phyloP scores from a whole-genome alignment of 2,888 invertebrate species.

The Tipula helvola region DNA sequence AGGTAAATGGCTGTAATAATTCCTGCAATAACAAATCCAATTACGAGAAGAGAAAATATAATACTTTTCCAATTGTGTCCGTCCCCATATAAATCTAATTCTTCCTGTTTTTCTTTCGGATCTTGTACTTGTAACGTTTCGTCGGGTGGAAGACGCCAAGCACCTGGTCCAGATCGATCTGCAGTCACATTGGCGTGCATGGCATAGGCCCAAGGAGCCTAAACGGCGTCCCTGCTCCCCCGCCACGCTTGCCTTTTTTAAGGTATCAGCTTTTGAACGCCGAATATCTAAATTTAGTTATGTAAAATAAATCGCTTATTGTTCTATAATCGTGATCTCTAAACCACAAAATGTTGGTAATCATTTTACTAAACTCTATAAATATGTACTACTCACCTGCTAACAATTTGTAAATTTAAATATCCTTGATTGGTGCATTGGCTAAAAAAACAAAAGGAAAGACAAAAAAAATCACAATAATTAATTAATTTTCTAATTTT shows the following conservation, averaged over 20 bases:
- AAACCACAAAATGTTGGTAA: neutral
- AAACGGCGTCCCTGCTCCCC: slow-evolving; percentile 38
- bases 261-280: slow-evolving; percentile 36
- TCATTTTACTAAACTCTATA: neutral
- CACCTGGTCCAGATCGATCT: slow-evolving; percentile 64
- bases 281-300: slow-evolving; percentile 20
- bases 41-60: slow-evolving; percentile 74
- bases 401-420: neutral
- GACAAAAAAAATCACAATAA: neutral
- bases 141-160: slow-evolving; percentile 86
- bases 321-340: neutral
- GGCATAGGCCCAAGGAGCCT: slow-evolving; percentile 43
- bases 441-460: neutral
- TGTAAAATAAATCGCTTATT: too few species aligned
- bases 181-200: slow-evolving; percentile 85
- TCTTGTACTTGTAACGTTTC: slow-evolving; percentile 85
- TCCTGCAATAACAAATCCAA: slow-evolving; percentile 74
- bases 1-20: slow-evolving; percentile 81
- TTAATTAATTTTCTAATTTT: neutral
- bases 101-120: slow-evolving; percentile 73
- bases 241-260: slow-evolving; percentile 47
- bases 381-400: neutral
- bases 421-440: neutral
- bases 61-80: slow-evolving; percentile 86
- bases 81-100: slow-evolving; percentile 67